Percentiles rank a stretch among this genome's conserved stretches.
These are phyloP conservation scores for Macquaria australasica DNA, from an alignment of 2,113 vertebrate genomes.

Conservation along the genomic window DNA sequence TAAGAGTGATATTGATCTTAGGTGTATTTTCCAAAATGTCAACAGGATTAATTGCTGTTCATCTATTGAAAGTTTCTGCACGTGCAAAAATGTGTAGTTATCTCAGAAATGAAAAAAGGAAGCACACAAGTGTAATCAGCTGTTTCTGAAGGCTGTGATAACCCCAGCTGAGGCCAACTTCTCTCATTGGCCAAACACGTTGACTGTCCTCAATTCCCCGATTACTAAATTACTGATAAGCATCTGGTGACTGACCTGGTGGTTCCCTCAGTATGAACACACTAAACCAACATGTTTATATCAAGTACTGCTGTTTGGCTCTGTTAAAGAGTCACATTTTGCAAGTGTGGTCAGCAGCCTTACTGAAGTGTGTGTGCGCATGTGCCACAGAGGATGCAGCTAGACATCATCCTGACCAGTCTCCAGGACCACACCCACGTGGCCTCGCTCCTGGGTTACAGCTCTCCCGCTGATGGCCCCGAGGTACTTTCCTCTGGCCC, in stretches of 20 bases:
- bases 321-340: neutral
- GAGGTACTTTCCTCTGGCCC: slow-evolving; percentile 84
- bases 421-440: slow-evolving; percentile 98
- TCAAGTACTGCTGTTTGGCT: neutral
- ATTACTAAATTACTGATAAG: neutral
- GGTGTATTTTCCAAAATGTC: too few relatives aligned
- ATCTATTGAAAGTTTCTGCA: neutral
- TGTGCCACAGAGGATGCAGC: slow-evolving; percentile 91
- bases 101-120: too few relatives aligned
- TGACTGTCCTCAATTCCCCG: neutral
- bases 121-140: too few relatives aligned
- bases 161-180: neutral
- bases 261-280: neutral
- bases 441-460: slow-evolving; percentile 96
- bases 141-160: neutral
- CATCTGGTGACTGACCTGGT: neutral
- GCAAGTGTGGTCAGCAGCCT: neutral
- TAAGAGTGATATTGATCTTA: too few relatives aligned
- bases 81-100: too few relatives aligned
- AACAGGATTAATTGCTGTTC: neutral
- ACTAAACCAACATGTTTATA: neutral
- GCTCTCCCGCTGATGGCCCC: slow-evolving; percentile 89
- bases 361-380: neutral
- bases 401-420: slow-evolving; percentile 98
- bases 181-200: neutral